Base-by-base conservation (phyloP, 2,113 vertebrate genomes). In the Dasyprocta punctata region DNA sequence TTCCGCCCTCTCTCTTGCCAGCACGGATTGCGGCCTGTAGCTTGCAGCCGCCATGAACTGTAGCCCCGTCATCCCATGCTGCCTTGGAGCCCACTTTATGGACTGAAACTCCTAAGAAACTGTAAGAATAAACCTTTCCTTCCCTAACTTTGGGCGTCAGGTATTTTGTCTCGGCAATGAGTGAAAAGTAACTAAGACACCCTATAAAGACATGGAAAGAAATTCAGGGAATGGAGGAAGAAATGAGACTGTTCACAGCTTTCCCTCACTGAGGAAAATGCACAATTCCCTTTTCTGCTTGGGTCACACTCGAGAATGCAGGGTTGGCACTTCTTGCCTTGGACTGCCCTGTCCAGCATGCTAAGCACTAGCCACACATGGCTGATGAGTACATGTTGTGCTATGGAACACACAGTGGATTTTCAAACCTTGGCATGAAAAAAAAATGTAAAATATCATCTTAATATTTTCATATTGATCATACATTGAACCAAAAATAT, bases 151-250 rank as follows among this genome's bases (percentile, higher is more conserved):
- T n/a, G n/a, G n/a, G n/a, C n/a, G n/a, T n/a, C n/a, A n/a, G n/a
- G n/a, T n/a, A n/a, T n/a, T n/a, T n/a, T n/a, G n/a, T n/a, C n/a
- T n/a, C n/a, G n/a, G n/a, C n/a, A n/a, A n/a, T n/a, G n/a, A n/a
- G n/a, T n/a, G n/a, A n/a, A n/a, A n/a, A n/a, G n/a, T n/a, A n/a
- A n/a, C n/a, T n/a, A n/a, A n/a, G n/a, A n/a, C n/a, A n/a, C n/a
- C n/a, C n/a, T n/a, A n/a, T n/a, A n/a, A 94, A 81, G 89, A 69
- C 7, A 1, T 20, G 38, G 61, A 47, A 86, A 86, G 54, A 92
- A 92, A 86, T 1, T 30, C 36, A 17, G 7, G 3, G 13, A 11
- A 33, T 13, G 1, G 2, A n/a, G 26, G 41, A 4, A 2, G 17
- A 2, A 9, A 33, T 44, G 41, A 36, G 16, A 33, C 1, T 3